Base-by-base conservation (phyloP, 2,888 invertebrate species). In the Melinaea marsaeus region DNA sequence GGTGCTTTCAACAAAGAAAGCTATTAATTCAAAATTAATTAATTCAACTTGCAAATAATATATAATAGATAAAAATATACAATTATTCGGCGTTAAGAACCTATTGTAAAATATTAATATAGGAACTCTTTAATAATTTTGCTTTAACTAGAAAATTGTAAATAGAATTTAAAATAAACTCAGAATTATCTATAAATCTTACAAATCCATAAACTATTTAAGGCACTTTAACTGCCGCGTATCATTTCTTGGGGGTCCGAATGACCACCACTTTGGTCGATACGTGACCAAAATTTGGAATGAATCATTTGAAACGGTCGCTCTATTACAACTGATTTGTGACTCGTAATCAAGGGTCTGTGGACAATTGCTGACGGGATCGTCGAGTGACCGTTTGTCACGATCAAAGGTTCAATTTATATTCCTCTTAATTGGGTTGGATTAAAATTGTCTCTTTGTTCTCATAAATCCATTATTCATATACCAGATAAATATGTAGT, bases 241-340 rank as follows among this genome's bases (percentile, higher is more conserved):
- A 51, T 51, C 51, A 51, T 51, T 51, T 51, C 51, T 51, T 22
- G 22, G 51, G 51, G 51, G 51, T 51, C 32, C 51, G 32, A 51
- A 51, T 51, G 32, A 32, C 51, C 51, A 51, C 51, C 51, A 51
- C 51, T 51, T 51, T 51, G 51, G 51, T 51, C n/a, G 51, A 22
- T 51, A 51, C 51, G 51, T 51, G 51, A 51, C 51, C 32, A 32
- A 51, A 51, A 51, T 51, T 32, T 22, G 6, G 51, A 51, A 51
- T 51, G 32, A 51, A 51, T 51, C 51, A 32, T 32, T 22, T 32
- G 51, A 51, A 51, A 51, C 51, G 51, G 22, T 51, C 51, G 4
- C 51, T 51, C 51, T 51, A 51, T 51, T 51, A 32, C 51, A 51
- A 51, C 32, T 51, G 51, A 51, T 51, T 51, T 51, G 51, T 51